Conservation (phyloP, 2,113 vertebrate species). For the Percina caprodes region DNA sequence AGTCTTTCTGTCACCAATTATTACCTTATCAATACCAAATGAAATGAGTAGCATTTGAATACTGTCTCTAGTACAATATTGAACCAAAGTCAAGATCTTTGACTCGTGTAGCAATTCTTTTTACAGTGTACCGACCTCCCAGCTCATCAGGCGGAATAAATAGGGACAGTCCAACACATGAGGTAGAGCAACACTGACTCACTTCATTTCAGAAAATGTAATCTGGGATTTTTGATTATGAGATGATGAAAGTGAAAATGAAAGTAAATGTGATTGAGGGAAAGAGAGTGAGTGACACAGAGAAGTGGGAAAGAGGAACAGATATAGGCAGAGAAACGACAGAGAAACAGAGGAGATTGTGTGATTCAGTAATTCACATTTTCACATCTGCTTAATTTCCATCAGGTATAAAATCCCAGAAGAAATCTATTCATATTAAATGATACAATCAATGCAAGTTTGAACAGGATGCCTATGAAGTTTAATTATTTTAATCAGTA, state of each 20-base stretch:
- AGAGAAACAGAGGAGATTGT: background rate
- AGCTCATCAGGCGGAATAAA: slow-evolving; percentile 34
- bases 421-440: slow-evolving; percentile 27
- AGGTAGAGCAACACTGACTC: slow-evolving; percentile 31
- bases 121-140: slow-evolving; percentile 38
- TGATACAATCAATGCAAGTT: slow-evolving; percentile 33
- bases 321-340: background rate
- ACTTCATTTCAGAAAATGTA: slow-evolving; percentile 53
- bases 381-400: slow-evolving; percentile 35
- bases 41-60: background rate
- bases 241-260: slow-evolving; percentile 56
- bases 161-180: slow-evolving; percentile 15
- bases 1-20: too few relatives aligned
- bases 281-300: slow-evolving; percentile 15
- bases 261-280: slow-evolving; percentile 40
- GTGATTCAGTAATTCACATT: slow-evolving; percentile 22
- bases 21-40: background rate
- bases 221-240: slow-evolving; percentile 48
- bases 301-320: background rate
- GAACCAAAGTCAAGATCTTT: background rate
- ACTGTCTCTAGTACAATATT: background rate
- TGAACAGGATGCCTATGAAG: slow-evolving; percentile 26
- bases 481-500: background rate
- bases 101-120: slow-evolving; percentile 5
- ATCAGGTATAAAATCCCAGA: slow-evolving; percentile 30